Evolutionary conservation across 2,888 invertebrate genomes (phyloP), one percentile per base, ranked within the genome.

Genomic region (Dasypogon diadema): DNA sequence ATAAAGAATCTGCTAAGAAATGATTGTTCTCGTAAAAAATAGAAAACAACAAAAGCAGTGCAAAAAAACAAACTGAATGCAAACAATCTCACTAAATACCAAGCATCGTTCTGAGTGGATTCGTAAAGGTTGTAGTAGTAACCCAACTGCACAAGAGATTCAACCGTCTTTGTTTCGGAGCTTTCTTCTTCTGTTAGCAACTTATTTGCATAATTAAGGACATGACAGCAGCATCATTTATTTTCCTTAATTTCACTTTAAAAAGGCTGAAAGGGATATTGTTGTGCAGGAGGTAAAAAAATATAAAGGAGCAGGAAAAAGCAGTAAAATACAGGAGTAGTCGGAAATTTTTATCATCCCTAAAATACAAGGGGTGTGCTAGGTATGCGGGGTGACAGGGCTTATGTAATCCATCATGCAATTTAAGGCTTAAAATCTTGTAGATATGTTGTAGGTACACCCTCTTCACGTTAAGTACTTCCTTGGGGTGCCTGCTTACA

Each of bases 141-240:
- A 60, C 37, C 60, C 37, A 60, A 60, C 60, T 60, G 60, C 60
- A 60, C 60, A n/a, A 21, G 21, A 60, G 37, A 37, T 37, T 22
- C 18, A 14, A 22, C 37, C 65, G 48, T 48, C 65, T 48, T 68
- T 68, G 46, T 68, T 68, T 68, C 46, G 22, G 14, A 22, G 65
- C 37, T 48, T 68, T 30, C 54, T 70, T 34, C 70, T 70, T 70
- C 54, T 70, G 70, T 70, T 60, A 16, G 34, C 48, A 70, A 65
- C 77, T 75, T 77, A 77, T 77, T 77, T 77, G 77, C 77, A 77
- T 77, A 77, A 77, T 77, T 77, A 77, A 77, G 75, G 60, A 77
- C 75, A 65, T 75, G 77, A 77, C 77, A 77, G 46, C 70, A 65
- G 55, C 68, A 72, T 77, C 77, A 75, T 77, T 77, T 75, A 77